Base-by-base conservation (phyloP, 2,888 invertebrate genomes). In the Aromia moschata region DNA sequence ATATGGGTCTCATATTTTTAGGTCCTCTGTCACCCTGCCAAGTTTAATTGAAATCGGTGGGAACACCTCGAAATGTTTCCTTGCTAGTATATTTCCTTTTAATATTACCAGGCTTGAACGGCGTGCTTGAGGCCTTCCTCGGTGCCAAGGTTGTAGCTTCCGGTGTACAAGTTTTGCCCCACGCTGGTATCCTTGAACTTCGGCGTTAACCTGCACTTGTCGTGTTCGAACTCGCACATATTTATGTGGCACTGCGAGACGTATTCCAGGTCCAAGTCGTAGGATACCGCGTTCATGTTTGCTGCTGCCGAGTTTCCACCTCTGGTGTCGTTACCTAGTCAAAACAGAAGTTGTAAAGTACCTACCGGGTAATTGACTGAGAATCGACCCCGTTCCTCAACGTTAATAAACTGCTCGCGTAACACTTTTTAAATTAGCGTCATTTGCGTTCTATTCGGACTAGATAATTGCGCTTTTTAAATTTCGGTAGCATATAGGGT, bases 251-350 rank as follows among this genome's bases (percentile, higher is more conserved):
- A 70, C 12, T 45, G 43, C 1, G 70, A 67, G 7, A 65, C 58
- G 45, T 57, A 65, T 49, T 70, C 70, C 15, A 70, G 37, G 18
- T 67, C 64, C 15, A 61, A 46, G 41, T 69, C 66, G 55, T 69
- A 70, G 1, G 60, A 60, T 15, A 65, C 5, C 0, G 55, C 57
- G 31, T 31, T 45, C 65, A 65, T 65, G 37, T 65, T 46, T 1
- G 65, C 33, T 10, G 56, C 60, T 3, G 36, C 33, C 14, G 31
- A 53, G 10, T 56, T 62, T 1, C 44, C 58, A 7, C 62, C 61
- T 44, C 58, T 47, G 3, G 40, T 60, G 33, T 65, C 62, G 9
- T 58, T 33, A 3, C 65, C 65, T 2, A n/a, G n/a, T n/a, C n/a
- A n/a, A n/a, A n/a, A n/a, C n/a, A n/a, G n/a, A n/a, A n/a, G n/a